Evolutionary conservation across 2,797 vertebrate species (phyloP).

Genomic region (Acanthopagrus latus): DNA sequence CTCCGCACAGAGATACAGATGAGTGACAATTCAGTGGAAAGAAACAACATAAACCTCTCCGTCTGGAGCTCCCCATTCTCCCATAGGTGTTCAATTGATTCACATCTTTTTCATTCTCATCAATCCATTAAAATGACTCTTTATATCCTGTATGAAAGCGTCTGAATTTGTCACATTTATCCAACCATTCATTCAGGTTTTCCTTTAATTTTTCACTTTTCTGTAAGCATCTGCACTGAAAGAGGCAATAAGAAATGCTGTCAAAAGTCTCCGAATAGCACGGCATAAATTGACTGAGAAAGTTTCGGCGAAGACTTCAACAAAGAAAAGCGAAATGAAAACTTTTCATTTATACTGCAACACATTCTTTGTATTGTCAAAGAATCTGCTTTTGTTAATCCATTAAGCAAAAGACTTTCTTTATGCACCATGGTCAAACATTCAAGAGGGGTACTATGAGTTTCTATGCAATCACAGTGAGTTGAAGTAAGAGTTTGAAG

Average conservation of each 20-base stretch:
- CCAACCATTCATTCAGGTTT: too few relatives aligned
- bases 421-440: slow-evolving; percentile 67
- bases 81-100: too few relatives aligned
- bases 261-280: slow-evolving; percentile 36
- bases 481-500: slow-evolving; percentile 75
- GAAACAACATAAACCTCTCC: too few relatives aligned
- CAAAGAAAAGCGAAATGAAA: slow-evolving; percentile 58
- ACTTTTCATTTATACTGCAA: slow-evolving; percentile 62
- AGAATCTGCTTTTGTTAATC: slow-evolving; percentile 69
- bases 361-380: slow-evolving; percentile 53
- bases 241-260: slow-evolving; percentile 40
- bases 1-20: slow-evolving; percentile 37
- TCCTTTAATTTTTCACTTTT: too few relatives aligned
- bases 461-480: slow-evolving; percentile 58
- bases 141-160: too few relatives aligned
- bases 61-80: too few relatives aligned
- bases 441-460: slow-evolving; percentile 63
- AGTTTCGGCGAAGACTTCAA: slow-evolving; percentile 60
- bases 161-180: too few relatives aligned
- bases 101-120: too few relatives aligned
- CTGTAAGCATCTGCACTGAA: slow-evolving; percentile 23
- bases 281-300: slow-evolving; percentile 42
- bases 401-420: slow-evolving; percentile 57
- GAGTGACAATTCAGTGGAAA: too few relatives aligned
- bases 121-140: too few relatives aligned